A percentile compares a stretch with the other conserved stretches of the same genome.
phyloP scores from a whole-genome alignment of 2,797 vertebrate genomes.

The Apodemus agrarius region DNA sequence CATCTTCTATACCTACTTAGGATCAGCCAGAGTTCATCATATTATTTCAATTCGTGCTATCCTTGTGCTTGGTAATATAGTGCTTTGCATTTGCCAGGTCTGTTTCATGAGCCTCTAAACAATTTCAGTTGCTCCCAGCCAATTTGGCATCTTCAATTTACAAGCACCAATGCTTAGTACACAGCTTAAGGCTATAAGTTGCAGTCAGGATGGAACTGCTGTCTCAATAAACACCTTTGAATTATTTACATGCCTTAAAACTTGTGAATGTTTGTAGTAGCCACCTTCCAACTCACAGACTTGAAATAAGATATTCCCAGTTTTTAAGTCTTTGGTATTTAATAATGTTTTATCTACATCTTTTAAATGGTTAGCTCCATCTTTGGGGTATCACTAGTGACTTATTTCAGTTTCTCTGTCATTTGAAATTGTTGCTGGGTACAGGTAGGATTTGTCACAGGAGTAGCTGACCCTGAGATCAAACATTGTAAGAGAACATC shows the following conservation, averaged over 20 bases:
- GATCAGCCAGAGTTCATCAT: slow-evolving; percentile 92
- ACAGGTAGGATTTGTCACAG: not conserved
- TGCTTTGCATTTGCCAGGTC: slow-evolving; percentile 95
- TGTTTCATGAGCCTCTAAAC: slow-evolving; percentile 92
- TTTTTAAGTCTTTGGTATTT: slow-evolving; percentile 94
- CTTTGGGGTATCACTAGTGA: slow-evolving; percentile 94
- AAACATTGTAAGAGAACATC: not conserved
- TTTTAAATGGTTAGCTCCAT: slow-evolving; percentile 93
- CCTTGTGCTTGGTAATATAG: slow-evolving; percentile 97
- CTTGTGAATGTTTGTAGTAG: slow-evolving; percentile 95
- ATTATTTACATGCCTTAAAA: slow-evolving; percentile 94
- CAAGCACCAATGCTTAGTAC: slow-evolving; percentile 95
- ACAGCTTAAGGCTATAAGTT: slow-evolving; percentile 91
- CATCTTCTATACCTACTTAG: slow-evolving; percentile 95
- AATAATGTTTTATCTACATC: slow-evolving; percentile 93
- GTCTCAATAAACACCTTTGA: slow-evolving; percentile 87
- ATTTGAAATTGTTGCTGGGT: not conserved
- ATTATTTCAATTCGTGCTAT: slow-evolving; percentile 95
- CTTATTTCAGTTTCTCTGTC: slow-evolving; percentile 82
- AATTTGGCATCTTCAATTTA: slow-evolving; percentile 89
- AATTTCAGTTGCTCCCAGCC: not conserved
- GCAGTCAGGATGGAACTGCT: slow-evolving; percentile 87
- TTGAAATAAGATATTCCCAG: slow-evolving; percentile 95
- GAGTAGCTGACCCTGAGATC: not conserved
- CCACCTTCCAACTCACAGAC: slow-evolving; percentile 93